phyloP scores from a whole-genome alignment of 2,888 invertebrate species.

The Amblyjoppa fuscipennis region DNA sequence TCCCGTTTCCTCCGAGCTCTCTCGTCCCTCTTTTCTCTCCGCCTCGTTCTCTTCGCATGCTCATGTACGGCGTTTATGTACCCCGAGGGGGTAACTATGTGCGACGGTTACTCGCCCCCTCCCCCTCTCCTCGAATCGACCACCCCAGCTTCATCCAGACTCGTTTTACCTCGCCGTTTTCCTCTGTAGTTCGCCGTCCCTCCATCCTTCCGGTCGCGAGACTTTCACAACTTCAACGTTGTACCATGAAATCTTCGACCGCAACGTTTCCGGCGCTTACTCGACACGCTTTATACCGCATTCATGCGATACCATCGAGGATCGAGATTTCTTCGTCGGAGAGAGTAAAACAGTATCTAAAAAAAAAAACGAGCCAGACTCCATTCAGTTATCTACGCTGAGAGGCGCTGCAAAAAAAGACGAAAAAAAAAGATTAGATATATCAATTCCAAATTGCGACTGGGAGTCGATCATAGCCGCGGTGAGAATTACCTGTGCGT shows the following conservation, averaged over 20 bases:
- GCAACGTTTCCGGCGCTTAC: conserved; percentile 59
- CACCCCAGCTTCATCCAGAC: conserved; percentile 8
- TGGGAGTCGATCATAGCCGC: conserved; percentile 77
- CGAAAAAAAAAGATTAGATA: conserved; percentile 71
- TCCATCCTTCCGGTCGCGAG: conserved; percentile 16
- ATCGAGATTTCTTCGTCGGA: not conserved
- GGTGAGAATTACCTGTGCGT: conserved; percentile 76
- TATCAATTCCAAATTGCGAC: conserved; percentile 81
- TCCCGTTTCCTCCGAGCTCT: conserved; percentile 3
- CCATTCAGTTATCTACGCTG: too few relatives aligned
- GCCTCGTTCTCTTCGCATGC: conserved; percentile 20
- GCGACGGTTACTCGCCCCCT: conserved; percentile 25
- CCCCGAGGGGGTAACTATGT: conserved; percentile 50
- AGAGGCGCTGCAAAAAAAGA: conserved; percentile 43
- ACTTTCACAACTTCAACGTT: conserved; percentile 74
- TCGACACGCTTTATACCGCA: conserved; percentile 26
- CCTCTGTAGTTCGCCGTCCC: not conserved
- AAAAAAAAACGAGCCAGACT: not conserved
- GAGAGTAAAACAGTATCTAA: not conserved
- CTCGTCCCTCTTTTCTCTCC: conserved; percentile 3
- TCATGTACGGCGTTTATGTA: conserved; percentile 62
- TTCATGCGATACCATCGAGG: not conserved
- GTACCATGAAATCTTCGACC: conserved; percentile 58
- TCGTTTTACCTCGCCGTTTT: conserved; percentile 26
- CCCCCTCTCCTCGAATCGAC: not conserved